Evolutionary conservation across 2,888 invertebrate species (phyloP).

Genomic region (Trisateles emortualis): DNA sequence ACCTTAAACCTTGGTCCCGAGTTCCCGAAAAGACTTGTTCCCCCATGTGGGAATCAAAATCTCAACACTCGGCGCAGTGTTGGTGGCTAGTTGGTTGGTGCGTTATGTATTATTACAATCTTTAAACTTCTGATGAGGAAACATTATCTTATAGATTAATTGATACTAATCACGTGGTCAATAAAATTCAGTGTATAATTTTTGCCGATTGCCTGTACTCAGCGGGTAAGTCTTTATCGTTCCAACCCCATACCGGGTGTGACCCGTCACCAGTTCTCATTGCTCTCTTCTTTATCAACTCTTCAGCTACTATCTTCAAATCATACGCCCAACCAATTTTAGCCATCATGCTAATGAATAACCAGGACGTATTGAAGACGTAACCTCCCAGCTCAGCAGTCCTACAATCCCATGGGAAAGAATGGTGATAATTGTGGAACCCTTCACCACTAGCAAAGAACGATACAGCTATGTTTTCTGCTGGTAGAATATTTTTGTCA

Average conservation of each 20-base stretch:
- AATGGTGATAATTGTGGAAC: conserved; percentile 61
- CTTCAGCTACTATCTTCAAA: conserved; percentile 28
- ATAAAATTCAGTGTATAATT: too few relatives aligned
- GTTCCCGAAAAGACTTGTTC: too few relatives aligned
- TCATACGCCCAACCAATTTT: conserved; percentile 41
- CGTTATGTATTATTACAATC: too few relatives aligned
- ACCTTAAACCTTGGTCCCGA: too few relatives aligned
- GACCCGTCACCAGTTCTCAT: conserved; percentile 1
- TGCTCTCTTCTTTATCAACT: conserved; percentile 6
- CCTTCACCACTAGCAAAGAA: conserved; percentile 49
- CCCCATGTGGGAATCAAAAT: too few relatives aligned
- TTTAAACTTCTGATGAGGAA: too few relatives aligned
- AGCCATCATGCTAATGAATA: conserved; percentile 43
- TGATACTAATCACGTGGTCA: too few relatives aligned
- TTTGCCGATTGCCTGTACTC: not conserved
- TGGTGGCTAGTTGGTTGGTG: too few relatives aligned
- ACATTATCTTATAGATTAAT: too few relatives aligned
- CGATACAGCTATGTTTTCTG: conserved; percentile 14
- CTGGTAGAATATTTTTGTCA: conserved; percentile 21
- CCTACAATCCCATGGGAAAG: conserved; percentile 56
- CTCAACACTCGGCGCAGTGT: too few relatives aligned
- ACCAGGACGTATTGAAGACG: conserved; percentile 19
- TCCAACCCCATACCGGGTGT: not conserved
- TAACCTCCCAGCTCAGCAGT: conserved; percentile 35
- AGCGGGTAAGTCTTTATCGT: not conserved